Evolutionary conservation across 2,797 vertebrate genomes (phyloP), one percentile per base, ranked within the genome.

Genomic region (Enteromius thamalakanensis): DNA sequence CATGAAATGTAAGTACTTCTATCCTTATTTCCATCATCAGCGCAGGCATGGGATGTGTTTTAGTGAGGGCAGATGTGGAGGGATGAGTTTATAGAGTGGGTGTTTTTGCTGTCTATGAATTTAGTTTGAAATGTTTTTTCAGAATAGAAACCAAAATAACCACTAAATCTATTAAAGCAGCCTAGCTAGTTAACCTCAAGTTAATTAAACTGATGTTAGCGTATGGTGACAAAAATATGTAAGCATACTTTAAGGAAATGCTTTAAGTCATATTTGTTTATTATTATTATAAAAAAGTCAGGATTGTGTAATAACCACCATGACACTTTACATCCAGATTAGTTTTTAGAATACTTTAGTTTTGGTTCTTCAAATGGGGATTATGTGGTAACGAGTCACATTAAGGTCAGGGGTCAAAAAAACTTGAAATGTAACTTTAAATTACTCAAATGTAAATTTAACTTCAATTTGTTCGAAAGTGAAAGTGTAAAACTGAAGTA

Each of bases 1-100:
- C 80, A 89, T 89, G 88, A 89, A 87, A 86, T 79, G 88, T 89
- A 88, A 89, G 88, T 83, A 32, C 80, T 83, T 86, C 51, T 15
- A 23, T 64, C 2, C 3, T 68, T 68, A 5, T 19, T 11, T 55
- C 1, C 8, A 42, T 45, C 45, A 47, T n/a, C 74, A 40, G 45
- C 21, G 60, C 23, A 62, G 4, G 21, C 6, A 64, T 2, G 23
- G 23, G 8, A 77, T 77, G 6, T 21, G 79, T 8, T 60, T 21
- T 34, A 65, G 26, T 65, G 76, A 49, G 21, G 15, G 76, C 42
- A 78, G 15, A 58, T 78, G 47, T 68, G 23, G 14, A 17, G 64
- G 49, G 34, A 47, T 51, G 21, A 21, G 3, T 34, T 26, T 69
- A 32, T 21, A 14, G 23, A 14, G 23, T 58, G 67, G 11, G 23